A percentile compares a stretch with the other conserved stretches of the same genome.
phyloP scores from a whole-genome alignment of 2,888 invertebrate species.

The Mimachlamys varia region DNA sequence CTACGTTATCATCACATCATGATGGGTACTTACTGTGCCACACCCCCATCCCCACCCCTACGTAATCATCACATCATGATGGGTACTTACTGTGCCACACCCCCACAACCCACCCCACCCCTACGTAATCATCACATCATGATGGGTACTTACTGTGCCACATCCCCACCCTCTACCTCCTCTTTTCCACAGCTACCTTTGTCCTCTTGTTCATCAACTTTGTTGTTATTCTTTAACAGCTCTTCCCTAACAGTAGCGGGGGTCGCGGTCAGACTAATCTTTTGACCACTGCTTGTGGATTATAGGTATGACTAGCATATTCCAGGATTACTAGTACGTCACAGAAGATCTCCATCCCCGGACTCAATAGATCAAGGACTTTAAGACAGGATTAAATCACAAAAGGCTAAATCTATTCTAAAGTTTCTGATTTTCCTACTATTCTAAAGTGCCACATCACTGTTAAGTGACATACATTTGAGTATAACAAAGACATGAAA shows the following conservation, averaged over 20 bases:
- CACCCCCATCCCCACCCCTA: no score
- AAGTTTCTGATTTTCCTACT: not conserved
- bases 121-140: no score
- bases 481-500: not conserved
- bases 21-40: no score
- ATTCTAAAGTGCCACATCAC: not conserved
- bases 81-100: no score
- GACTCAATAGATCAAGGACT: not conserved
- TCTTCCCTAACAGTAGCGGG: not conserved
- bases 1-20: no score
- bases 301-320: not conserved
- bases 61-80: no score
- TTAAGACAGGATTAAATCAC: not conserved
- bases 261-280: not conserved
- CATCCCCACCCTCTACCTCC: no score
- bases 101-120: no score
- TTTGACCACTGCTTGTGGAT: not conserved
- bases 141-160: no score
- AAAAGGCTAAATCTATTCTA: not conserved
- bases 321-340: not conserved
- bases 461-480: not conserved
- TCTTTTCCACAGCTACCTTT: no score
- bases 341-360: not conserved
- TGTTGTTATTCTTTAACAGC: not conserved
- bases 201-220: not conserved